Evolutionary conservation across 1,140 invertebrate species (phyloP).

Genomic region (Plectrocnemia conspersa): DNA sequence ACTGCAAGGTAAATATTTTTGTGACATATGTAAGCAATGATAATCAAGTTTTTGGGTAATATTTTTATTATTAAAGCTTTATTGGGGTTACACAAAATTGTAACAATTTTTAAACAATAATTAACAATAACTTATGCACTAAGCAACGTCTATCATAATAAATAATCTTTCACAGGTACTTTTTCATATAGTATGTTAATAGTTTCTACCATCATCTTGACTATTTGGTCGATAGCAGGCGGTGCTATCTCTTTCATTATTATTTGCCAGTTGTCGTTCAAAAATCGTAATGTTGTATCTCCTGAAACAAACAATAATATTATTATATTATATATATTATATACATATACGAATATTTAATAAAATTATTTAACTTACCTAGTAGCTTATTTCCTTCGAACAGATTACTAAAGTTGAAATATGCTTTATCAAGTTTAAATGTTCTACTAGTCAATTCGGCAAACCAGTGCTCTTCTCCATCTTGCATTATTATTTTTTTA

Average conservation of each 20-base stretch:
- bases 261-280: slow-evolving; percentile 46
- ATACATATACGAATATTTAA: slow-evolving; percentile 2
- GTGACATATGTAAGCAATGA: no score
- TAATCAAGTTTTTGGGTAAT: no score
- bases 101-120: no score
- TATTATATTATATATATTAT: background rate
- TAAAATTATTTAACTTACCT: slow-evolving; percentile 38
- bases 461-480: slow-evolving; percentile 48
- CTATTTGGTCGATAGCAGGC: slow-evolving; percentile 43
- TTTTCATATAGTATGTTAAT: slow-evolving; percentile 41
- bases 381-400: slow-evolving; percentile 50
- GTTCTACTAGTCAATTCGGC: slow-evolving; percentile 46
- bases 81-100: no score
- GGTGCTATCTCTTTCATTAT: slow-evolving; percentile 49
- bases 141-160: background rate
- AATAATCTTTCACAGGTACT: slow-evolving; percentile 35
- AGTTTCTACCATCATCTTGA: slow-evolving; percentile 41
- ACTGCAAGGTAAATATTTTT: no score
- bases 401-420: slow-evolving; percentile 53
- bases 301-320: slow-evolving; percentile 40
- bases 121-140: no score
- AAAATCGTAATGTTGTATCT: slow-evolving; percentile 44
- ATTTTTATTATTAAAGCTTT: no score
- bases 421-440: slow-evolving; percentile 46
- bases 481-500: slow-evolving; percentile 39